phyloP scores from a whole-genome alignment of 2,797 vertebrate genomes.

The Echiichthys vipera region DNA sequence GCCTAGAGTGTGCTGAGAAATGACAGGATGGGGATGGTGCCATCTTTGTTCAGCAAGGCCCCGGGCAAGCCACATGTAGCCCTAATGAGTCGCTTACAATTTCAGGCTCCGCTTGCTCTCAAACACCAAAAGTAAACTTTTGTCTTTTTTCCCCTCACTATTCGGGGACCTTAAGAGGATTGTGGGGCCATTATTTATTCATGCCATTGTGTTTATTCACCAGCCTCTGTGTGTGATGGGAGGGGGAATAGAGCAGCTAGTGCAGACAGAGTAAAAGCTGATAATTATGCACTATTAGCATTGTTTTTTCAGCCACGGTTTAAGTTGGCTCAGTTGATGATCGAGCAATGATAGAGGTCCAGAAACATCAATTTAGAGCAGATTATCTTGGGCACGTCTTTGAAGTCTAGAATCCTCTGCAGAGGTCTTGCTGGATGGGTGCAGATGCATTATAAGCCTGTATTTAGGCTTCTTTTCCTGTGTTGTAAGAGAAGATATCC shows the following conservation, averaged over 20 bases:
- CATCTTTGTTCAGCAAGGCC: constrained; percentile 77
- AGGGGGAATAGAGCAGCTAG: constrained; percentile 63
- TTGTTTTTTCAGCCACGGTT: constrained; percentile 74
- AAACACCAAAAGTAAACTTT: constrained; percentile 86
- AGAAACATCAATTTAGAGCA: constrained; percentile 75
- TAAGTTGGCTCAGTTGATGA: constrained; percentile 73
- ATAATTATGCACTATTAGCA: constrained; percentile 83
- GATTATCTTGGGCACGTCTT: constrained; percentile 74
- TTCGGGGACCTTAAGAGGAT: constrained; percentile 82
- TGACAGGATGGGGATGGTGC: constrained; percentile 69
- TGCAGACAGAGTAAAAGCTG: constrained; percentile 72
- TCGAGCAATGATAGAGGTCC: constrained; percentile 63
- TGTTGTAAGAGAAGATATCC: constrained; percentile 48
- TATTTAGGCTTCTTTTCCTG: constrained; percentile 56
- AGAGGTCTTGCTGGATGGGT: constrained; percentile 51
- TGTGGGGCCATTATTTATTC: constrained; percentile 83
- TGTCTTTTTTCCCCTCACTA: constrained; percentile 67
- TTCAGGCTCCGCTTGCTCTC: constrained; percentile 82
- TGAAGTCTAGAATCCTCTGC: constrained; percentile 69
- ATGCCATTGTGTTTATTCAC: constrained; percentile 84
- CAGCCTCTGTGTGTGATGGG: constrained; percentile 72
- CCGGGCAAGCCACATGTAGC: constrained; percentile 79
- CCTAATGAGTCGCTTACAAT: constrained; percentile 84
- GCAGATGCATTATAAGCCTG: constrained; percentile 58
- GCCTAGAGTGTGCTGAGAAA: constrained; percentile 65